phyloP scores from a whole-genome alignment of 2,113 vertebrate species.

The Saimiri boliviensis region DNA sequence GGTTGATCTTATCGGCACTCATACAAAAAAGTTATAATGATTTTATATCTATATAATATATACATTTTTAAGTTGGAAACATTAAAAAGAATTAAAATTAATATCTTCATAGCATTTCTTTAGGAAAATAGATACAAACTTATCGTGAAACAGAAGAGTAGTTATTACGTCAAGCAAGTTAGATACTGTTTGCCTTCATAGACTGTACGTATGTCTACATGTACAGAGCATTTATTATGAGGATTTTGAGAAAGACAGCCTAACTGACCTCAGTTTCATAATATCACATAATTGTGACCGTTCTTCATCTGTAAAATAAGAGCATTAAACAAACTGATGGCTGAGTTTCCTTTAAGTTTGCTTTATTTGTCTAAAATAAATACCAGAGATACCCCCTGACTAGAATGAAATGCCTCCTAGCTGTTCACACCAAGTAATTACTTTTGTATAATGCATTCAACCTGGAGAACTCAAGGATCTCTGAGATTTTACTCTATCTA shows the following conservation, averaged over 20 bases:
- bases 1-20: neutral
- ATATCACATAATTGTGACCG: neutral
- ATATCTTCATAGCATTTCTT: neutral
- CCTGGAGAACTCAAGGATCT: neutral
- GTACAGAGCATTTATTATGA: neutral
- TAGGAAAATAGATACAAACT: neutral
- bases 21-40: neutral
- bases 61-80: neutral
- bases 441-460: constrained; percentile 38
- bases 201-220: neutral
- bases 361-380: constrained; percentile 53
- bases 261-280: neutral
- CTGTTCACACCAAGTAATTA: constrained; percentile 31
- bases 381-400: neutral
- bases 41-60: neutral
- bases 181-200: neutral
- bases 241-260: neutral
- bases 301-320: constrained; percentile 33
- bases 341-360: neutral
- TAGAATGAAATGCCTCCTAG: constrained; percentile 29
- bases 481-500: neutral
- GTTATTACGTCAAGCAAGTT: neutral
- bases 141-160: neutral
- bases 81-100: neutral
- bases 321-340: neutral